Evolutionary conservation across 2,797 vertebrate species (phyloP).

Genomic region (Phoebastria nigripes): DNA sequence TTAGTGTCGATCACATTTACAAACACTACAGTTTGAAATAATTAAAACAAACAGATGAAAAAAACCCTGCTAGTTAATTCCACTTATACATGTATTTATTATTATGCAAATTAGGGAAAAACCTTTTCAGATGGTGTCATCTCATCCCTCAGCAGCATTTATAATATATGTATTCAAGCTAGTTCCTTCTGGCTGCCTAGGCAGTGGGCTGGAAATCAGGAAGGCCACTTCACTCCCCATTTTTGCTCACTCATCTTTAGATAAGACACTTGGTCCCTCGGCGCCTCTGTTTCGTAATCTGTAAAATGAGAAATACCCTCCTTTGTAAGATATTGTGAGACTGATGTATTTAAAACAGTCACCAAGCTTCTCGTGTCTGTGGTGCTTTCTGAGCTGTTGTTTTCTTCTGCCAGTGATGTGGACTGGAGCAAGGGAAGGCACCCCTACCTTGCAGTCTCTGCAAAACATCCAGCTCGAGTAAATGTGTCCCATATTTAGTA

Average conservation of each 20-base stretch:
- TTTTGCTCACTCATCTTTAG: not conserved
- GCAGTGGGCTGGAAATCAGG: not conserved
- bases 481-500: not conserved
- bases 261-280: not conserved
- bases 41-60: constrained; percentile 66
- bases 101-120: constrained; percentile 57
- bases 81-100: constrained; percentile 26
- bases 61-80: constrained; percentile 60
- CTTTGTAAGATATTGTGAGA: not conserved
- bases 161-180: not conserved
- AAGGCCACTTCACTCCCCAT: not conserved
- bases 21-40: constrained; percentile 61
- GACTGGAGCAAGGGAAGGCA: not conserved
- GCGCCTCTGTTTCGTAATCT: not conserved
- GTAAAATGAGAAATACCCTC: not conserved
- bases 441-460: not conserved
- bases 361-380: not conserved
- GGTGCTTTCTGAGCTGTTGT: not conserved
- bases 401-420: not conserved
- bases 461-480: not conserved
- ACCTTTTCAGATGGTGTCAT: constrained; percentile 31
- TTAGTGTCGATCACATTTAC: constrained; percentile 69
- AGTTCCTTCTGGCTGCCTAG: not conserved
- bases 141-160: not conserved
- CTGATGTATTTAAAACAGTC: not conserved